Conservation (phyloP, 2,888 invertebrate genomes). For the Perizoma flavofasciatum region DNA sequence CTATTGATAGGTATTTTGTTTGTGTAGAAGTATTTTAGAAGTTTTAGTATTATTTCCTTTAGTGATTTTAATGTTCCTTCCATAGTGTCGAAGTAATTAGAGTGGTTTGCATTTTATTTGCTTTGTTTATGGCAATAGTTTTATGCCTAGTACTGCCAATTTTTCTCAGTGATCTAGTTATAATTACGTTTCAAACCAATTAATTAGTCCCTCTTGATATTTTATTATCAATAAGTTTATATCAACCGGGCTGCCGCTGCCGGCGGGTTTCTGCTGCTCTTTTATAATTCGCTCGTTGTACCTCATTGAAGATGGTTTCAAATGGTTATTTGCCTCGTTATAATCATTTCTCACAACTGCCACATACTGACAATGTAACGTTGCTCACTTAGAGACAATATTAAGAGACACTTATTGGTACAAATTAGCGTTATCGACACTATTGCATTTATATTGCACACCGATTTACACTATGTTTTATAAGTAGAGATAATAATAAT, state of each 20-base stretch:
- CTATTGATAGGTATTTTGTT: constrained; percentile 50
- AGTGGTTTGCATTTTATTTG: constrained; percentile 44
- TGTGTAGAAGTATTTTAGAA: constrained; percentile 53
- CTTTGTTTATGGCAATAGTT: constrained; percentile 72
- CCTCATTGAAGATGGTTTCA: not conserved
- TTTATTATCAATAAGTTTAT: too few relatives aligned
- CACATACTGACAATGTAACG: constrained; percentile 35
- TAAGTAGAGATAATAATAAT: not conserved
- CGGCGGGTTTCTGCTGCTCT: too few relatives aligned
- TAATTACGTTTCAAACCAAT: not conserved
- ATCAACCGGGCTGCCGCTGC: too few relatives aligned
- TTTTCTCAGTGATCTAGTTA: constrained; percentile 7
- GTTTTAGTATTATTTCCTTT: constrained; percentile 57
- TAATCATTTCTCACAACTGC: not conserved
- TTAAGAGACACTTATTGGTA: constrained; percentile 67
- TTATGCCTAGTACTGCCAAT: constrained; percentile 21
- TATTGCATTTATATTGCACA: constrained; percentile 28
- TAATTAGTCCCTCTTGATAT: too few relatives aligned
- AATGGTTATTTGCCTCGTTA: not conserved
- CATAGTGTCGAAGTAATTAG: constrained; percentile 40
- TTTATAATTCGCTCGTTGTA: not conserved
- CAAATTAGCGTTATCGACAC: constrained; percentile 67
- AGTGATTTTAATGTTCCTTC: constrained; percentile 52
- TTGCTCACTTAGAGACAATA: constrained; percentile 76
- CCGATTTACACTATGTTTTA: constrained; percentile 9